Evolutionary conservation across 2,797 vertebrate genomes (phyloP).

Genomic region (Okamejei kenojei): DNA sequence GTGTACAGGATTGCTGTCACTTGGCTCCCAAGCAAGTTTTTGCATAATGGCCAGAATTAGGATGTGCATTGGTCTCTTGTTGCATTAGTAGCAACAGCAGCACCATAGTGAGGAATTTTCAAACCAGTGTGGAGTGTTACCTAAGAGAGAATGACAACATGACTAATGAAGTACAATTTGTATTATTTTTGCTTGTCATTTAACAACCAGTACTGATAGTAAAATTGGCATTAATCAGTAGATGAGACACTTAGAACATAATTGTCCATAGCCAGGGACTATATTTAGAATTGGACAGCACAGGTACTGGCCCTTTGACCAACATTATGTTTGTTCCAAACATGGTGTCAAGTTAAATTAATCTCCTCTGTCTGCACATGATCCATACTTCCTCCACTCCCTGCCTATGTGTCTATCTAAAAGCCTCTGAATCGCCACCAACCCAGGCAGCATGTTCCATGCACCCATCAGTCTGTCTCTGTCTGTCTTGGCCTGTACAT

Average conservation of each 20-base stretch:
- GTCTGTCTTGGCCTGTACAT: too few relatives aligned
- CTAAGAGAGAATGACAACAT: conserved; percentile 54
- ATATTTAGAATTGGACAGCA: not conserved
- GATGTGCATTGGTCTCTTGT: conserved; percentile 56
- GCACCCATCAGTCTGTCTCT: too few relatives aligned
- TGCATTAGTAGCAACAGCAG: conserved; percentile 65
- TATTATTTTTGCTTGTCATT: not conserved
- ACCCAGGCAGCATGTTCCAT: too few relatives aligned
- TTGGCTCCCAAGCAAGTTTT: conserved; percentile 42
- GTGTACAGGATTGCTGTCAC: conserved; percentile 41
- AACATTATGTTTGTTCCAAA: too few relatives aligned
- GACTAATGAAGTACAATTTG: not conserved
- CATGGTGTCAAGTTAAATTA: too few relatives aligned
- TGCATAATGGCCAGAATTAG: conserved; percentile 42
- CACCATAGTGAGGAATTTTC: conserved; percentile 79
- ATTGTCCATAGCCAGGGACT: not conserved
- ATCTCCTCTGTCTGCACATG: too few relatives aligned
- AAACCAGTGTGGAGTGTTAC: conserved; percentile 90
- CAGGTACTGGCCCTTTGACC: too few relatives aligned
- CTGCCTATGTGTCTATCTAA: too few relatives aligned
- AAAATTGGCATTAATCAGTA: not conserved
- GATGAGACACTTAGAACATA: not conserved
- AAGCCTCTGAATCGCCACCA: too few relatives aligned
- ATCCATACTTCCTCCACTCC: too few relatives aligned
- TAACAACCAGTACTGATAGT: not conserved